These are phyloP conservation scores for Apantesis nais DNA, from an alignment of 2,888 invertebrate species.

Conservation along the genomic window DNA sequence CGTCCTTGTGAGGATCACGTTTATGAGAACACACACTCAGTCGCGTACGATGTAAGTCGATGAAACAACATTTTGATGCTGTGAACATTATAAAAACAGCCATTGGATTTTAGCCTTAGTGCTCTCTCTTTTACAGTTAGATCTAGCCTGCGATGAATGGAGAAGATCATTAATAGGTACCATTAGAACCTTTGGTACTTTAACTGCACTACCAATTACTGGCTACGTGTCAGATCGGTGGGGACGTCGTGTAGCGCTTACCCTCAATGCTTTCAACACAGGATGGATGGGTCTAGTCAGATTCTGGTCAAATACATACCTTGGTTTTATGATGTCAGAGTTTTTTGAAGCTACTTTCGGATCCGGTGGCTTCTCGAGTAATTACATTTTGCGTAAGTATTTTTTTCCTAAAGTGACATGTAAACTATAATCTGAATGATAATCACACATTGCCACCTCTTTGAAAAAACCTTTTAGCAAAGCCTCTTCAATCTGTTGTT, in stretches of 20 bases:
- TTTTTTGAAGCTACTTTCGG: conserved; percentile 88
- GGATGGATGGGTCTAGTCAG: conserved; percentile 88
- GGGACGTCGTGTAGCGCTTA: conserved; percentile 87
- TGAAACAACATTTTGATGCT: background rate
- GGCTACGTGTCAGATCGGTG: conserved; percentile 91
- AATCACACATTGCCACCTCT: background rate
- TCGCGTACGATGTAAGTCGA: conserved; percentile 73
- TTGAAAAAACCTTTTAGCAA: background rate
- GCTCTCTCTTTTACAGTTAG: conserved; percentile 77
- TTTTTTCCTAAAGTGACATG: background rate
- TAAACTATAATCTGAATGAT: background rate
- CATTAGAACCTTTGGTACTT: conserved; percentile 89
- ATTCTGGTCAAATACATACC: conserved; percentile 87
- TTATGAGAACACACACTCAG: conserved; percentile 66
- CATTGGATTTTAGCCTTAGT: background rate
- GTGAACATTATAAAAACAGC: background rate
- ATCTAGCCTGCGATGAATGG: conserved; percentile 89
- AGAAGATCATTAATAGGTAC: conserved; percentile 90
- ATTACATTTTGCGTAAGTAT: conserved; percentile 88
- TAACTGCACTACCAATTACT: conserved; percentile 89
- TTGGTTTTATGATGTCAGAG: conserved; percentile 88
- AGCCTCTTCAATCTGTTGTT: background rate
- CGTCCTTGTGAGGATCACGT: conserved; percentile 62
- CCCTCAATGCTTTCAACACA: conserved; percentile 86
- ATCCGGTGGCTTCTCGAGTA: conserved; percentile 88